phyloP scores from a whole-genome alignment of 2,797 vertebrate species.

The Amphiprion clarkii region DNA sequence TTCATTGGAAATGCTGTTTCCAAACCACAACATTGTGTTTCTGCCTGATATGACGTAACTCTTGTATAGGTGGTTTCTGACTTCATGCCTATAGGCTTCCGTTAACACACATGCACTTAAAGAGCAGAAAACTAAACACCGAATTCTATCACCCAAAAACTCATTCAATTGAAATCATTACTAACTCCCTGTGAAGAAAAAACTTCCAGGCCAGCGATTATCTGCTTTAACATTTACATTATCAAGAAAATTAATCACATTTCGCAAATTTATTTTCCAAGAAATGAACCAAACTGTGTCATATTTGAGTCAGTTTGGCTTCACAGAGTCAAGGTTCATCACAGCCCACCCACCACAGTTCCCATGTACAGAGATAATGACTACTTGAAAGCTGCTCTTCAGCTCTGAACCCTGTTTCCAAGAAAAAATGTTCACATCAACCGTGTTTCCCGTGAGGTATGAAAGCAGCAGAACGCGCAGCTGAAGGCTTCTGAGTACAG shows the following conservation, averaged over 20 bases:
- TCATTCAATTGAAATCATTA: neutral
- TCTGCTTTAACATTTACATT: neutral
- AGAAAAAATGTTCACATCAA: constrained; percentile 53
- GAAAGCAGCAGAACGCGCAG: constrained; percentile 61
- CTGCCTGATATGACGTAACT: neutral
- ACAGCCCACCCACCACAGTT: constrained; percentile 18
- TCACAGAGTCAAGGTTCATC: constrained; percentile 42
- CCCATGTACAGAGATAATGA: constrained; percentile 45
- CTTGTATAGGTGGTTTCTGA: neutral
- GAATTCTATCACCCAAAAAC: neutral
- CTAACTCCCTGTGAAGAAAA: neutral
- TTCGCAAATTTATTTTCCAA: neutral
- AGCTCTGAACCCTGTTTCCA: constrained; percentile 55
- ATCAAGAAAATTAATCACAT: neutral
- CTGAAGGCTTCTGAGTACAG: constrained; percentile 72
- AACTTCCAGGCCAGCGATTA: neutral
- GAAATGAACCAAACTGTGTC: constrained; percentile 13
- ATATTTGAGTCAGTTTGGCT: constrained; percentile 23
- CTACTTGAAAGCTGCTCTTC: constrained; percentile 56
- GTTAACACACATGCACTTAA: neutral
- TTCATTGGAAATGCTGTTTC: neutral
- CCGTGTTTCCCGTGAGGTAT: constrained; percentile 40
- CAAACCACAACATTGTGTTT: neutral
- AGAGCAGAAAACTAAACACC: neutral
- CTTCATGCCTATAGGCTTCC: neutral